A percentile compares a stretch with the other conserved stretches of the same genome.
Conservation (phyloP, 2,113 vertebrate genomes). For the Ranitomeya imitator region DNA sequence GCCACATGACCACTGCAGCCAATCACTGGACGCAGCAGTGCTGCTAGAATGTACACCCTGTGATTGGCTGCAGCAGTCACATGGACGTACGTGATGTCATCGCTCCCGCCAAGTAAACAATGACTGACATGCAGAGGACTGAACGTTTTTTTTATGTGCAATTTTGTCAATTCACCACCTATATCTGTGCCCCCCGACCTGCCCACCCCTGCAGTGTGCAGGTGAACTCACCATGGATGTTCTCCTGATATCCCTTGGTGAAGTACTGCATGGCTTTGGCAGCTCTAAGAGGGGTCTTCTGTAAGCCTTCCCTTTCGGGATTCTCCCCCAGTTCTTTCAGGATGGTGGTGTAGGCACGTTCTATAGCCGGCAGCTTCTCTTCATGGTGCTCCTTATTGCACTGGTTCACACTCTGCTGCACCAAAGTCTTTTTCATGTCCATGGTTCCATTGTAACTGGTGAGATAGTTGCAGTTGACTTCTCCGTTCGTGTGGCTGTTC, state of each 20-base stretch:
- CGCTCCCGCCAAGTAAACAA: too few relatives aligned
- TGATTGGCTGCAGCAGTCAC: too few relatives aligned
- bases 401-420: slow-evolving; percentile 64
- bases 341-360: slow-evolving; percentile 76
- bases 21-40: too few relatives aligned
- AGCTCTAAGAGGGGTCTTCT: slow-evolving; percentile 76
- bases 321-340: slow-evolving; percentile 77
- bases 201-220: too few relatives aligned
- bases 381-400: slow-evolving; percentile 67
- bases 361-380: slow-evolving; percentile 63
- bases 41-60: too few relatives aligned
- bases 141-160: too few relatives aligned
- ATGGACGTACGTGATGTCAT: too few relatives aligned
- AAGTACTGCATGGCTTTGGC: slow-evolving; percentile 83
- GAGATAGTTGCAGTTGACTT: slow-evolving; percentile 60
- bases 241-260: slow-evolving; percentile 82
- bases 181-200: too few relatives aligned
- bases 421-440: slow-evolving; percentile 63
- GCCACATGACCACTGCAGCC: too few relatives aligned
- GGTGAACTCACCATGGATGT: slow-evolving; percentile 70
- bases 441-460: slow-evolving; percentile 64
- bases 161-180: too few relatives aligned
- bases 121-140: too few relatives aligned
- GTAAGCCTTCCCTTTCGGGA: slow-evolving; percentile 74
- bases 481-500: slow-evolving; percentile 64